phyloP scores from a whole-genome alignment of 2,888 invertebrate species.

The Homarus gammarus region DNA sequence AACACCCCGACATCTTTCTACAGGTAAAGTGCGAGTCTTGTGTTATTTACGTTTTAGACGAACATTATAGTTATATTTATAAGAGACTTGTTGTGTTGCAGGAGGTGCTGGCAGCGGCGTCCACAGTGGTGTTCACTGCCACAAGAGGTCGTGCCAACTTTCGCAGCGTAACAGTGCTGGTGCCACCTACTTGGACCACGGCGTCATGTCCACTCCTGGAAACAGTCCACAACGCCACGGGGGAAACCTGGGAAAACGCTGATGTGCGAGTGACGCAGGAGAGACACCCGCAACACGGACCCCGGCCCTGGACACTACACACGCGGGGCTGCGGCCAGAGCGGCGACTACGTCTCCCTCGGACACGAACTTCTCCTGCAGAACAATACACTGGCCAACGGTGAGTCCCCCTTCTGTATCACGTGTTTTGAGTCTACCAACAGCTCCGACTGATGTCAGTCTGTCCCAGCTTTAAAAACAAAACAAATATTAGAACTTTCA shows the following conservation, averaged over 20 bases:
- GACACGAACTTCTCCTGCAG: conserved; percentile 59
- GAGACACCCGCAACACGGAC: conserved; percentile 65
- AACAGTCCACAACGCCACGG: conserved; percentile 48
- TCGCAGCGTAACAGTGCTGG: conserved; percentile 65
- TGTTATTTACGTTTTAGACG: not conserved
- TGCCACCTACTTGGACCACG: conserved; percentile 67
- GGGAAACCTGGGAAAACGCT: conserved; percentile 67
- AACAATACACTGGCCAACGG: conserved; percentile 60
- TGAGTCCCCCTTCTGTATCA: conserved; percentile 26
- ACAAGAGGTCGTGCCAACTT: conserved; percentile 72
- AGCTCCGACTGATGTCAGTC: no score
- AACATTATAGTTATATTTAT: no score
- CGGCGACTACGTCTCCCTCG: conserved; percentile 71
- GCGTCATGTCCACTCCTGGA: conserved; percentile 53
- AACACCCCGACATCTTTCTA: no score
- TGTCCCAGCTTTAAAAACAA: no score
- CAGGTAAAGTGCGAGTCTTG: no score
- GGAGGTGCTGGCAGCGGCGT: conserved; percentile 54
- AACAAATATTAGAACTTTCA: no score
- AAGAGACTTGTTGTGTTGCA: conserved; percentile 29
- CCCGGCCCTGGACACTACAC: conserved; percentile 73
- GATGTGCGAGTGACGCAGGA: conserved; percentile 65
- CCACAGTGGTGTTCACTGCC: conserved; percentile 59
- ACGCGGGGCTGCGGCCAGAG: conserved; percentile 65
- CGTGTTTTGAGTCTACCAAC: no score